phyloP scores from a whole-genome alignment of 2,888 invertebrate species.

The Lasioglossum malachurum region DNA sequence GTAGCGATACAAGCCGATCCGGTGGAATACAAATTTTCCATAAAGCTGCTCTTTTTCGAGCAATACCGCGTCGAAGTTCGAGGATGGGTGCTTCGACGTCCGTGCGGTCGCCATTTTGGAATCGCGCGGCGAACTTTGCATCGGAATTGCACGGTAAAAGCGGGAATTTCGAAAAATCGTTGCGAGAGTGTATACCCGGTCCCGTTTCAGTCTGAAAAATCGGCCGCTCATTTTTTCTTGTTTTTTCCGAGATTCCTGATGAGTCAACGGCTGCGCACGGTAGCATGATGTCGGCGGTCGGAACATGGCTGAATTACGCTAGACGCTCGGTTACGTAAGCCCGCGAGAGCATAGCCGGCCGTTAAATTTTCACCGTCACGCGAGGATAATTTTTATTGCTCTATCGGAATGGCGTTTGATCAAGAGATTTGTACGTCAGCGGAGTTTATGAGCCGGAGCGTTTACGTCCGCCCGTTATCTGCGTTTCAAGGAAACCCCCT shows the following conservation, averaged over 20 bases:
- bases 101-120: neutral
- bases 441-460: constrained; percentile 41
- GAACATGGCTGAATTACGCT: neutral
- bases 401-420: constrained; percentile 41
- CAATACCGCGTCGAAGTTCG: neutral
- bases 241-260: neutral
- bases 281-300: neutral
- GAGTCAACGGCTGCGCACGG: neutral
- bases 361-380: constrained; percentile 27
- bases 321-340: constrained; percentile 11
- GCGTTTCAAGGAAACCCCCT: constrained; percentile 33
- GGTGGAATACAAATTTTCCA: neutral
- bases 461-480: constrained; percentile 33
- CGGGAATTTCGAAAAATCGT: constrained; percentile 18
- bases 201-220: neutral
- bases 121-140: neutral
- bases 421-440: constrained; percentile 24
- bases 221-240: neutral
- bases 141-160: neutral
- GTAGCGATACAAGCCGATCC: constrained; percentile 7
- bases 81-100: neutral
- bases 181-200: neutral
- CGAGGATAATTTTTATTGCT: constrained; percentile 43
- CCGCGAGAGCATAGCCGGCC: neutral
- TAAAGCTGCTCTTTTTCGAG: neutral